Percentiles rank a stretch among this genome's conserved stretches.
These are phyloP conservation scores for Plusia festucae DNA, from an alignment of 2,888 invertebrate genomes.

Conservation along the genomic window DNA sequence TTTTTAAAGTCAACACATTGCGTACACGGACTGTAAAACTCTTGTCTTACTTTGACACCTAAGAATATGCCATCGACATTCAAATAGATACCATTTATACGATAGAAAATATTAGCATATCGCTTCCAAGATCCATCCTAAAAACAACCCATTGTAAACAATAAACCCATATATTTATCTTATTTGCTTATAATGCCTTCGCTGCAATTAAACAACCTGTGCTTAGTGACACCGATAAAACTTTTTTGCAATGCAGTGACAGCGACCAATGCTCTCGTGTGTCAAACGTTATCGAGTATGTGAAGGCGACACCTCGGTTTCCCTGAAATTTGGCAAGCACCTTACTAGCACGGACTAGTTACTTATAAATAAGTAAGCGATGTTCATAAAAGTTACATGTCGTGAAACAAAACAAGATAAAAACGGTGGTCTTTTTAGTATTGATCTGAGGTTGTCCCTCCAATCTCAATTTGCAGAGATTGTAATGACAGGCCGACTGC, in stretches of 20 bases:
- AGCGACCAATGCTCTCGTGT: slow-evolving; percentile 46
- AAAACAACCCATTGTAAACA: too few relatives aligned
- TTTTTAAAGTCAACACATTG: not conserved
- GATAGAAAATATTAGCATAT: too few relatives aligned
- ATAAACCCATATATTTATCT: too few relatives aligned
- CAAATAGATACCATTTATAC: too few relatives aligned
- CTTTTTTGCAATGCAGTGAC: slow-evolving; percentile 17
- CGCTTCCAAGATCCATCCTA: too few relatives aligned
- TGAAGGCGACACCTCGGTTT: slow-evolving; percentile 73
- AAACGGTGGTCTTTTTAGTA: not conserved
- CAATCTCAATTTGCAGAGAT: not conserved
- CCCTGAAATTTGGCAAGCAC: slow-evolving; percentile 70
- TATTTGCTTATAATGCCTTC: too few relatives aligned
- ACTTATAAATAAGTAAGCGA: slow-evolving; percentile 11
- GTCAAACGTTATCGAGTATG: slow-evolving; percentile 45
- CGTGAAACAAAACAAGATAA: not conserved
- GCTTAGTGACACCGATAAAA: not conserved
- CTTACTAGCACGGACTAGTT: slow-evolving; percentile 53
- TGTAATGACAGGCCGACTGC: too few relatives aligned
- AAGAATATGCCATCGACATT: too few relatives aligned
- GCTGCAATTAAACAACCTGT: too few relatives aligned
- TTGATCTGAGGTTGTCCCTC: not conserved
- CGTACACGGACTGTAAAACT: too few relatives aligned
- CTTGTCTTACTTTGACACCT: not conserved
- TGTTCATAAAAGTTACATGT: not conserved